phyloP scores from a whole-genome alignment of 1,140 invertebrate species.

The Drosophila bifasciata region DNA sequence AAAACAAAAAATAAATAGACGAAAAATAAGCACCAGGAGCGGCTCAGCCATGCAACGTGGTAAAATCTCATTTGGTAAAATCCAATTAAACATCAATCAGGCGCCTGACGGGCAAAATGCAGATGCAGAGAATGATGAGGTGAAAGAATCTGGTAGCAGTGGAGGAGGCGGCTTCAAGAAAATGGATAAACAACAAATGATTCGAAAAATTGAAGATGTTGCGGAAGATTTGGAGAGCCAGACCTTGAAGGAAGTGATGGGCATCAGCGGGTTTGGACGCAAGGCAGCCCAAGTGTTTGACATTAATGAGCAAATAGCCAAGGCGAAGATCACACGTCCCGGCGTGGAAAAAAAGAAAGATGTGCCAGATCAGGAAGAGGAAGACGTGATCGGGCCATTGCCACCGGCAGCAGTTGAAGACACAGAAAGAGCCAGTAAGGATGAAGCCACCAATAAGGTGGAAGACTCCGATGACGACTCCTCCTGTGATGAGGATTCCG shows the following conservation, averaged over 20 bases:
- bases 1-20: not conserved
- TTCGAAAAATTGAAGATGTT: constrained; percentile 87
- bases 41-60: constrained; percentile 63
- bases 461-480: constrained; percentile 50
- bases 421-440: constrained; percentile 19
- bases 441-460: constrained; percentile 19
- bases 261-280: constrained; percentile 90
- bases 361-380: constrained; percentile 35
- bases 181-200: constrained; percentile 85
- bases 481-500: constrained; percentile 75
- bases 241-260: constrained; percentile 89
- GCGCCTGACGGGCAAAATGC: constrained; percentile 46
- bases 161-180: constrained; percentile 87
- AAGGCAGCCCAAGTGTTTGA: constrained; percentile 91
- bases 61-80: constrained; percentile 87
- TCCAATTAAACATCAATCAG: constrained; percentile 84
- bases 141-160: constrained; percentile 14
- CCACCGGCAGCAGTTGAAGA: constrained; percentile 30
- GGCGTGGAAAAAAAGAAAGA: constrained; percentile 24
- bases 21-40: not conserved
- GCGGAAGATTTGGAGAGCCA: constrained; percentile 89
- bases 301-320: constrained; percentile 85
- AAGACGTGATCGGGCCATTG: constrained; percentile 72
- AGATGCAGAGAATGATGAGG: constrained; percentile 7
- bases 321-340: constrained; percentile 60